These are phyloP conservation scores for Anoplopoma fimbria DNA, from an alignment of 2,113 vertebrate genomes.

Conservation along the genomic window DNA sequence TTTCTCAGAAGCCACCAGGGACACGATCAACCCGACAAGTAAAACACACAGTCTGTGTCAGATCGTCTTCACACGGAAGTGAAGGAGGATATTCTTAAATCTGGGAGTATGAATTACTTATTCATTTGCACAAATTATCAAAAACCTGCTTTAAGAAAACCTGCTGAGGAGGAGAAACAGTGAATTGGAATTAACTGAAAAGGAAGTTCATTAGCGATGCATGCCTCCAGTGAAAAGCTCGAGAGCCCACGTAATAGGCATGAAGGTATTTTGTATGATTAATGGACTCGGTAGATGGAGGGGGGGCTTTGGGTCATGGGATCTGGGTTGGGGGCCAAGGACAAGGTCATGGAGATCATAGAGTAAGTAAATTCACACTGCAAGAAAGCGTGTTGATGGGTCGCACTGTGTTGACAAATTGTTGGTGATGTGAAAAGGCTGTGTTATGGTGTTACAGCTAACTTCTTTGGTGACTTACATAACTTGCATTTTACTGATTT, in stretches of 20 bases:
- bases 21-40: slow-evolving; percentile 10
- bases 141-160: background rate
- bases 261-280: slow-evolving; percentile 64
- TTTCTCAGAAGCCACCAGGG: slow-evolving; percentile 13
- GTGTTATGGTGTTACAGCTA: background rate
- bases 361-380: slow-evolving; percentile 16
- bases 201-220: slow-evolving; percentile 44
- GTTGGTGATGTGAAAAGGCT: background rate
- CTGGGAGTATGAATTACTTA: background rate
- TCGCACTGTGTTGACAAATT: slow-evolving; percentile 15
- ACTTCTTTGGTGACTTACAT: background rate
- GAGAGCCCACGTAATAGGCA: slow-evolving; percentile 47
- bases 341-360: slow-evolving; percentile 33
- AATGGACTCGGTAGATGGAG: slow-evolving; percentile 28
- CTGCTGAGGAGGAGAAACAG: slow-evolving; percentile 5
- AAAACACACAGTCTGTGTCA: slow-evolving; percentile 23
- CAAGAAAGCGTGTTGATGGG: background rate
- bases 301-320: slow-evolving; percentile 47
- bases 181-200: slow-evolving; percentile 42
- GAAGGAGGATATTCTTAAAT: slow-evolving; percentile 1
- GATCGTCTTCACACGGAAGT: slow-evolving; percentile 15
- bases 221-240: slow-evolving; percentile 28
- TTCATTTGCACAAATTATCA: slow-evolving; percentile 1
- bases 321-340: slow-evolving; percentile 45
- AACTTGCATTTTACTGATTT: background rate